Evolutionary conservation across 1,140 invertebrate genomes (phyloP), one percentile per base, ranked within the genome.

Genomic region (Platorchestia sp.): DNA sequence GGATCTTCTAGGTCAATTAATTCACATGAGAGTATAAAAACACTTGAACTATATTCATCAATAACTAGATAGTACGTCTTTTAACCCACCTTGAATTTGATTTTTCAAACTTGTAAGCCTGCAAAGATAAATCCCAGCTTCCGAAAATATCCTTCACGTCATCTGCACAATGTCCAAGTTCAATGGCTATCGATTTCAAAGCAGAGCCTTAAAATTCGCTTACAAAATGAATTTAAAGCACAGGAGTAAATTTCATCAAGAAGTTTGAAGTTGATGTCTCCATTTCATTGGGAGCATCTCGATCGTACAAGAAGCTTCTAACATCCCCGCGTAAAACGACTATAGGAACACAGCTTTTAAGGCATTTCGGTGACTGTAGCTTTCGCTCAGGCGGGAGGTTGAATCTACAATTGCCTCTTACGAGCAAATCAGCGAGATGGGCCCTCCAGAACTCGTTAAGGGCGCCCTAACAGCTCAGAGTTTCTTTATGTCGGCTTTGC

Each of bases 341-440:
- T 75, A 36, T 10, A 75, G 27, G 59, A 75, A 75, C 36, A 10
- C 27, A 22, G 3, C 7, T 75, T 75, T 75, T 75, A 22, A 75
- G 59, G 1, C 59, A 75, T 36, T 75, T 36, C 59, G 14, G 27
- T 27, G 59, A 75, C 27, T 75, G 59, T 36, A 75, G 59, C 59
- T 75, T 75, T 75, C 14, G 59, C 27, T 36, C 27, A 14, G 59
- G 59, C 59, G 59, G 14, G 10, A 75, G 59, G 59, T 93, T 93
- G 91, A 36, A 10, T 93, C 44, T 44, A 44, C 91, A 93, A 93
- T 93, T 93, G 44, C 44, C 6, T 47, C 91, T 93, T 93, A 93
- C 43, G 91, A 93, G 91, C 91, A 93, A 93, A 93, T 93, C 91
- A 93, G 41, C 41, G 91, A 93, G 91, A 93, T 47, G 91, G 91